Evolutionary conservation across 2,113 vertebrate genomes (phyloP).

Genomic region (Rhea americana): DNA sequence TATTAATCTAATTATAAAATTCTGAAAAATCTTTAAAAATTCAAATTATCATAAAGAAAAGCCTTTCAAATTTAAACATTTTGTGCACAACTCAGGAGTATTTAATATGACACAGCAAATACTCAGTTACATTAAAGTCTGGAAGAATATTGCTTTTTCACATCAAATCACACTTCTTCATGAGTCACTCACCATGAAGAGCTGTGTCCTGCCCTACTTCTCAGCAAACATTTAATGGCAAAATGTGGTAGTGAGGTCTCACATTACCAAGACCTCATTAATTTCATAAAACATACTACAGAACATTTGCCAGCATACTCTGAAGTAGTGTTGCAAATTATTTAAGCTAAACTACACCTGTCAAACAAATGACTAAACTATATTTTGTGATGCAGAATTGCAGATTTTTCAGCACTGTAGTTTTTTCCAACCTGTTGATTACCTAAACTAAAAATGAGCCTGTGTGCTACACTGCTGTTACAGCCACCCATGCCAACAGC

Average conservation of each 20-base stretch:
- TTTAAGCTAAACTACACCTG: conserved; percentile 49
- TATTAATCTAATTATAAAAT: not conserved
- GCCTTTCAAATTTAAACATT: not conserved
- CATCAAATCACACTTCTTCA: not conserved
- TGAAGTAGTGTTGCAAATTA: conserved; percentile 35
- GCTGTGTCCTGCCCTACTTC: not conserved
- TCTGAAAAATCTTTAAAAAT: not conserved
- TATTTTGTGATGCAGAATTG: conserved; percentile 1
- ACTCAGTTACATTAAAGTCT: not conserved
- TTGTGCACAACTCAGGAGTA: not conserved
- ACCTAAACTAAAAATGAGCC: not conserved
- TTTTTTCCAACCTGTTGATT: not conserved
- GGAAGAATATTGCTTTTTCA: not conserved
- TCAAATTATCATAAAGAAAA: not conserved
- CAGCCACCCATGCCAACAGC: not conserved
- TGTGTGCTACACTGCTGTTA: not conserved
- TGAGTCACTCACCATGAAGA: not conserved
- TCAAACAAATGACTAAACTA: conserved; percentile 39
- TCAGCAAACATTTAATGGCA: conserved; percentile 15
- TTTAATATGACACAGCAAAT: not conserved
- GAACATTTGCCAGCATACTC: conserved; percentile 42
- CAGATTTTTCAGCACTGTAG: not conserved
- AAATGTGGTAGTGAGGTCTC: conserved; percentile 13
- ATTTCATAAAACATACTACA: conserved; percentile 31
- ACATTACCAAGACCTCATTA: conserved; percentile 45